Percentiles rank a stretch among this genome's conserved stretches.
Conservation (phyloP, 2,888 invertebrate genomes). For the Synanthedon tipuliformis region DNA sequence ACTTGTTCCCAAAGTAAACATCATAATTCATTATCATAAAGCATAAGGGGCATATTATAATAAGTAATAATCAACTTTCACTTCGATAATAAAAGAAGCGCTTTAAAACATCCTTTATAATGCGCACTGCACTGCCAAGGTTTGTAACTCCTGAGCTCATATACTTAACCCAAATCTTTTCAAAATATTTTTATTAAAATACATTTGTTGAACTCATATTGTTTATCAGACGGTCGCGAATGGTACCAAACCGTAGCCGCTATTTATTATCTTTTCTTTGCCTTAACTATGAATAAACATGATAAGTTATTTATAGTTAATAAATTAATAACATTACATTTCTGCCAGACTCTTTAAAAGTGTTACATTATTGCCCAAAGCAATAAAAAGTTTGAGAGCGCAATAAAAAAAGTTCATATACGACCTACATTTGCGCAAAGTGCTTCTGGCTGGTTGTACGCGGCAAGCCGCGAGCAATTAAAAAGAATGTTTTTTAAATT, state of each 20-base stretch:
- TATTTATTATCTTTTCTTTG: not conserved
- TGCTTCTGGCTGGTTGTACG: slow-evolving; percentile 14
- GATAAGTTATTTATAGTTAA: not conserved
- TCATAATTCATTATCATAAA: slow-evolving; percentile 5
- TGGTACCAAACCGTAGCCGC: not conserved
- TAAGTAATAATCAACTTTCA: too few relatives aligned
- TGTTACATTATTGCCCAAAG: not conserved
- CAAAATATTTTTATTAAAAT: too few relatives aligned
- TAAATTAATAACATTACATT: too few relatives aligned
- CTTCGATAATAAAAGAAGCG: too few relatives aligned
- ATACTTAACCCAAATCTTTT: too few relatives aligned
- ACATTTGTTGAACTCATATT: too few relatives aligned
- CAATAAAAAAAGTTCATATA: slow-evolving; percentile 6
- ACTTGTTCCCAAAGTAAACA: slow-evolving; percentile 43
- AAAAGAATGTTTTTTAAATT: slow-evolving; percentile 24
- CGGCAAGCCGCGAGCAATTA: slow-evolving; percentile 20
- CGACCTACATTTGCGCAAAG: slow-evolving; percentile 10
- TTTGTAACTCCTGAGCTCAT: too few relatives aligned
- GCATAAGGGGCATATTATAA: not conserved
- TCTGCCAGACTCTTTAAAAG: too few relatives aligned
- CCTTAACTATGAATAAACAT: not conserved
- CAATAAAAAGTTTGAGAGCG: slow-evolving; percentile 6
- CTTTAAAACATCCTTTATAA: too few relatives aligned
- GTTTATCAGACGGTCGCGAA: too few relatives aligned
- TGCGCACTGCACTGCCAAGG: too few relatives aligned